These are phyloP conservation scores for Eristalis arbustorum DNA, from an alignment of 2,888 invertebrate species.

Conservation along the genomic window DNA sequence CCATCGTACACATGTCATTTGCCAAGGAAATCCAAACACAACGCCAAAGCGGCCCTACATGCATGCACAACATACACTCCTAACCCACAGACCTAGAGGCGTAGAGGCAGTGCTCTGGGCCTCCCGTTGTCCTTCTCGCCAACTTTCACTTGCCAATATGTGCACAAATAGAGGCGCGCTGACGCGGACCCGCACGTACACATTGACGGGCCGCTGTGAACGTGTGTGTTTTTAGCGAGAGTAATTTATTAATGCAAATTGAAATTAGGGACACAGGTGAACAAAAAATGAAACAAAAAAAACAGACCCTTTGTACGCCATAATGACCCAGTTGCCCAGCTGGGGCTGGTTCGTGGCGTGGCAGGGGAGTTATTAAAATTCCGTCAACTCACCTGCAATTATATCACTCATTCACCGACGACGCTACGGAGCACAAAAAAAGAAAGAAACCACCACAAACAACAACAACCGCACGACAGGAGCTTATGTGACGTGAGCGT, in stretches of 20 bases:
- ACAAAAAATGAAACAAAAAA: slow-evolving; percentile 8
- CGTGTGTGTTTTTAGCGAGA: slow-evolving; percentile 8
- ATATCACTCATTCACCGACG: slow-evolving; percentile 42
- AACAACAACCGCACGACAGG: background rate
- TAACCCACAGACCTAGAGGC: slow-evolving; percentile 64
- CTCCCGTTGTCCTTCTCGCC: slow-evolving; percentile 1
- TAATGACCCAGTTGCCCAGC: slow-evolving; percentile 55
- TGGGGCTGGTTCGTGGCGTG: background rate
- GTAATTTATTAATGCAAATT: slow-evolving; percentile 58
- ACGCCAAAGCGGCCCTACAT: background rate
- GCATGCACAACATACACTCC: background rate
- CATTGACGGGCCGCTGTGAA: background rate
- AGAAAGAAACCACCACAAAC: background rate
- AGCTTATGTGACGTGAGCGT: background rate
- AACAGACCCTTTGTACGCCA: slow-evolving; percentile 25
- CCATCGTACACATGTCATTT: slow-evolving; percentile 30
- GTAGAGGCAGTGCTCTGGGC: slow-evolving; percentile 43
- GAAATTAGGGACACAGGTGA: slow-evolving; percentile 17
- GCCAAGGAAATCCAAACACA: background rate
- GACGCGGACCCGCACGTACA: background rate
- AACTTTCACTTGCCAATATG: slow-evolving; percentile 56
- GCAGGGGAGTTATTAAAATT: slow-evolving; percentile 50
- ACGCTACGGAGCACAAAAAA: no score
- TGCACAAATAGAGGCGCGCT: background rate
- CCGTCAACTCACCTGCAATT: slow-evolving; percentile 66